Conservation (phyloP, 1,140 invertebrate genomes). For the Brachionus rubens region DNA sequence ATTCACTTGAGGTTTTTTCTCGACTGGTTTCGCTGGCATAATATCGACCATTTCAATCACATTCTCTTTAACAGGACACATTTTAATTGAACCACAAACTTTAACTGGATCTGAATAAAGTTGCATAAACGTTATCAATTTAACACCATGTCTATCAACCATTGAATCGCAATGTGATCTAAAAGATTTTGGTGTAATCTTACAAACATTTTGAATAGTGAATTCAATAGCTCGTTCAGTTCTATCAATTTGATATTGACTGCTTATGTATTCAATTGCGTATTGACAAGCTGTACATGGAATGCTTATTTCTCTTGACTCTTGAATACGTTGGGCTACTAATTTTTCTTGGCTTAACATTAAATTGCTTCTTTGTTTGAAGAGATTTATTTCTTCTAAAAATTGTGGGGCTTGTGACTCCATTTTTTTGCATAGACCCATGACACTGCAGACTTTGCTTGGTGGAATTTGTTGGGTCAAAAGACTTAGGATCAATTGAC, state of each 20-base stretch:
- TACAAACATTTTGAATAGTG: slow-evolving; percentile 29
- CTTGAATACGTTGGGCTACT: not conserved
- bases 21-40: not conserved
- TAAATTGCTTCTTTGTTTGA: not conserved
- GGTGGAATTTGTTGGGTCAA: slow-evolving; percentile 10
- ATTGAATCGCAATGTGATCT: slow-evolving; percentile 2
- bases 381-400: not conserved
- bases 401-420: not conserved
- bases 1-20: not conserved
- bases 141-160: slow-evolving; percentile 11
- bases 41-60: slow-evolving; percentile 14
- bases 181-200: not conserved
- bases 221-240: slow-evolving; percentile 29
- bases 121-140: slow-evolving; percentile 5
- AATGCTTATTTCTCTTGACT: not conserved
- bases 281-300: slow-evolving; percentile 24
- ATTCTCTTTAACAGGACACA: not conserved
- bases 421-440: not conserved
- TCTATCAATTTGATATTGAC: not conserved
- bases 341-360: not conserved
- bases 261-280: slow-evolving; percentile 21
- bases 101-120: not conserved
- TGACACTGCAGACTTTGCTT: not conserved
- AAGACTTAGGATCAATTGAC: not conserved
- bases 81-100: not conserved